Conservation (phyloP, 2,888 invertebrate genomes). For the Eristalis intricaria region DNA sequence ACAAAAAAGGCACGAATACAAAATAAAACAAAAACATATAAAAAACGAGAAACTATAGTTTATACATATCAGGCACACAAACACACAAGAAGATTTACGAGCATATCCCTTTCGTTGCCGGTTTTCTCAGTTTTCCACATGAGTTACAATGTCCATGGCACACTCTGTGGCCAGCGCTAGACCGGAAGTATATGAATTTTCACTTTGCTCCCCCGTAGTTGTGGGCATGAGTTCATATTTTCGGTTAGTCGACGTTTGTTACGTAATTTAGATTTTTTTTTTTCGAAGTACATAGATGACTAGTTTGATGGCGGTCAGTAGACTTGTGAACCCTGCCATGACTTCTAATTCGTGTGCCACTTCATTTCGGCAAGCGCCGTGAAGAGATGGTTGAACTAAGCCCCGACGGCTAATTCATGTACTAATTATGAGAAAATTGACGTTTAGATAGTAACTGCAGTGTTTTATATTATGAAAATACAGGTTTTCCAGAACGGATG, state of each 20-base stretch:
- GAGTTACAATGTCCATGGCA: slow-evolving; percentile 35
- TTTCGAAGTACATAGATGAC: slow-evolving; percentile 9
- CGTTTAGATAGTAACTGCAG: not conserved
- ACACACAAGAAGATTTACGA: slow-evolving; percentile 31
- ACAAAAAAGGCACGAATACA: slow-evolving; percentile 19
- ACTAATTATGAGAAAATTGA: slow-evolving; percentile 26
- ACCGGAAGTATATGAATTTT: slow-evolving; percentile 66
- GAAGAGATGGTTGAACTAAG: not conserved
- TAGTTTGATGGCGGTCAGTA: slow-evolving; percentile 22
- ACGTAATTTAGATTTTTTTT: slow-evolving; percentile 10
- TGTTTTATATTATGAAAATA: not conserved
- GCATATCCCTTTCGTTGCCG: slow-evolving; percentile 40
- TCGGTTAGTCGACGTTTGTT: not conserved
- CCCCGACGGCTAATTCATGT: slow-evolving; percentile 1
- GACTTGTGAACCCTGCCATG: slow-evolving; percentile 24
- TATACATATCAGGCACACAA: not conserved
- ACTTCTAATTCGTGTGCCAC: slow-evolving; percentile 24
- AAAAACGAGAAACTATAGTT: not conserved
- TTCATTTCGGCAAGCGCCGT: not conserved
- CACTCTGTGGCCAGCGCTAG: slow-evolving; percentile 28
- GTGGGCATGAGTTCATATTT: slow-evolving; percentile 11
- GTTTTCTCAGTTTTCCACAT: slow-evolving; percentile 47
- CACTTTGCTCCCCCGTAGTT: slow-evolving; percentile 31
- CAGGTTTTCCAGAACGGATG: too few relatives aligned
- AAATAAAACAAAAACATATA: not conserved